Evolutionary conservation across 2,797 vertebrate species (phyloP), one percentile per base, ranked within the genome.

Genomic region (Propithecus perrieri): DNA sequence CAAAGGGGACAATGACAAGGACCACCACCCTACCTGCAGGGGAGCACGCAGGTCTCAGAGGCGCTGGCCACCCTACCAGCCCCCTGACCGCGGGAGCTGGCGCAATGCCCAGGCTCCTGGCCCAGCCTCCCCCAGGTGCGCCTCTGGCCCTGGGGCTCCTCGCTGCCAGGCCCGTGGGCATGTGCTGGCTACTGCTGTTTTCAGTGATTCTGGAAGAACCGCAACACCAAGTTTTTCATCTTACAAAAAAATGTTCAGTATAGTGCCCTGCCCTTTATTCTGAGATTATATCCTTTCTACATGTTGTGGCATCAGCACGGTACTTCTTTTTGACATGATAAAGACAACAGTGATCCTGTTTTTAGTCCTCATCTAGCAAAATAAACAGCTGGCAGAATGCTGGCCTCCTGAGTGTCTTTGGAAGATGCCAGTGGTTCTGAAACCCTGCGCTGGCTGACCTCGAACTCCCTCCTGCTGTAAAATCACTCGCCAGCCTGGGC

Each of bases 401-500:
- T 18, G 10, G 20, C 48, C 84, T 67, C 33, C 26, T 4, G 17
- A 38, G 59, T 69, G 20, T 69, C 67, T 1, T 3, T 59, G 84
- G 59, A n/a, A 76, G 69, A n/a, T 12, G 20, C 3, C 11, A 0
- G 20, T 17, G 22, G 33, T 12, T 48, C 57, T 8, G 50, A 75
- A 28, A 38, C 43, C 69, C 69, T 26, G 57, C 35, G 10, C 85
- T 12, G 8, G 90, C 53, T 46, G 85, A 28, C 12, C 50, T 69
- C 41, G 65, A 14, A 33, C 38, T 28, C n/a, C 59, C 41, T 35
- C 55, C 75, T 26, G 0, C 20, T 30, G 69, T 28, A 20, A 74
- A 48, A 20, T 22, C 89, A 7, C 8, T 20, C 8, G 5, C 2
- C 9, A 2, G 38, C 20, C 1, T 1, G 4, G 5, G 35, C 0